Base-by-base conservation (phyloP, 2,113 vertebrate species). In the Gavialis gangeticus region DNA sequence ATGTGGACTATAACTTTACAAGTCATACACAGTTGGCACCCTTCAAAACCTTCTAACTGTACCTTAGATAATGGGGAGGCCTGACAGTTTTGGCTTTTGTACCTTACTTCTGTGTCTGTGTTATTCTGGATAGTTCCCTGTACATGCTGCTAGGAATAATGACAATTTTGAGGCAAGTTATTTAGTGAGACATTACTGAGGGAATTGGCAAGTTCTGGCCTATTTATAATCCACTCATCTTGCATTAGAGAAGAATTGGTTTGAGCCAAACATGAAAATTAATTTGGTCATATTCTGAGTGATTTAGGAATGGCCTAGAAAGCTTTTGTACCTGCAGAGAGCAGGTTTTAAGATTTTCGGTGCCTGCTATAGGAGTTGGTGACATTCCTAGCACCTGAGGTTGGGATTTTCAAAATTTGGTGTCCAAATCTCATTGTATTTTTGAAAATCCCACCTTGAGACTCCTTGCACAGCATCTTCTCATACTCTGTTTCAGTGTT, bases 221-320 rank as follows among this genome's bases (percentile, higher is more conserved):
- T 7, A 18, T 4, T 3, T 30, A 19, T 54, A 3, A 24, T 0
- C 1, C 27, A 56, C 75, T 17, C 69, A n/a, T 13, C 0, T 0
- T 69, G 59, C 30, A 30, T 82, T 64, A 12, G 58, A 67, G 25
- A 27, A 15, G 14, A 12, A 6, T 1, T 46, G 5, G 30, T 34
- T 54, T 5, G 28, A 73, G 78, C n/a, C 81, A 69, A 9, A 2
- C 0, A 2, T 12, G 37, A 79, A 67, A 79, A 34, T 34, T 2
- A 46, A 15, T 56, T 3, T 60, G 82, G 12, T 56, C 85, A 1
- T 69, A 78, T 7, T 30, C 19, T 71, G 66, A 77, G 0, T 19
- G 24, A 7, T 28, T 63, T 10, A 3, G 4, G 55, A 34, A 28
- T 82, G 54, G 37, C 55, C 55, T 25, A 37, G 30, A 75, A 62